phyloP scores from a whole-genome alignment of 2,113 vertebrate species.

The Siniperca knerii region DNA sequence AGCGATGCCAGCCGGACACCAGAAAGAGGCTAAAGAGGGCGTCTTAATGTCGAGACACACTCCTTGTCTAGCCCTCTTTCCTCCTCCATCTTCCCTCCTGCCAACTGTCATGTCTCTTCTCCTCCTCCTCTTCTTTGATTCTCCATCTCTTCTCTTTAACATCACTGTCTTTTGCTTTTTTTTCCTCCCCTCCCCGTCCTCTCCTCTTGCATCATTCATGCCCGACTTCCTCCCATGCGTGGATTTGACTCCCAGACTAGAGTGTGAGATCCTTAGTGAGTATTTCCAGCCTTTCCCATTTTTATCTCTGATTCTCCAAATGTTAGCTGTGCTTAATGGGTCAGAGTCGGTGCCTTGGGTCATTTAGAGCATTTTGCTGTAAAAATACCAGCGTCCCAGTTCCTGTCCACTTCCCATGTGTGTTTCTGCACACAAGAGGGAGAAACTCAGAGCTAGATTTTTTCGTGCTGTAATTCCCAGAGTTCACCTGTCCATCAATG shows the following conservation, averaged over 20 bases:
- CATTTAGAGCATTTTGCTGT: conserved; percentile 23
- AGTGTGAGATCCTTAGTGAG: conserved; percentile 11
- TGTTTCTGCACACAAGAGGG: not conserved
- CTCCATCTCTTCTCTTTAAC: conserved; percentile 41
- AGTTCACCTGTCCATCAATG: not conserved
- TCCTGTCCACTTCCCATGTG: conserved; percentile 5
- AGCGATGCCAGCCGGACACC: conserved; percentile 32
- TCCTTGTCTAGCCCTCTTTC: not conserved
- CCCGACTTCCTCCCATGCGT: not conserved
- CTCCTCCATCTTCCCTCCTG: conserved; percentile 29
- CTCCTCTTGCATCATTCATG: conserved; percentile 50
- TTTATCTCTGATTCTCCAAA: conserved; percentile 3
- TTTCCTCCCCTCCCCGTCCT: not conserved
- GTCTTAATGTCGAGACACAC: not conserved
- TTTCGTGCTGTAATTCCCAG: too few species aligned
- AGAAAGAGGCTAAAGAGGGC: conserved; percentile 24
- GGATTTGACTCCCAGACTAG: conserved; percentile 2
- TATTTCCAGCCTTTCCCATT: conserved; percentile 1
- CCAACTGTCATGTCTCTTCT: conserved; percentile 32
- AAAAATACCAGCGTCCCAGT: conserved; percentile 40
- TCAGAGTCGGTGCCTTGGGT: conserved; percentile 1
- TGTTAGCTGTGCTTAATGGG: conserved; percentile 34
- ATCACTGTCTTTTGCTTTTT: not conserved
- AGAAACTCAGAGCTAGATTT: not conserved
- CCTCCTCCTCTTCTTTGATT: conserved; percentile 7